Conservation (phyloP, 1,140 invertebrate species). For the Caenorhabditis brenneri region DNA sequence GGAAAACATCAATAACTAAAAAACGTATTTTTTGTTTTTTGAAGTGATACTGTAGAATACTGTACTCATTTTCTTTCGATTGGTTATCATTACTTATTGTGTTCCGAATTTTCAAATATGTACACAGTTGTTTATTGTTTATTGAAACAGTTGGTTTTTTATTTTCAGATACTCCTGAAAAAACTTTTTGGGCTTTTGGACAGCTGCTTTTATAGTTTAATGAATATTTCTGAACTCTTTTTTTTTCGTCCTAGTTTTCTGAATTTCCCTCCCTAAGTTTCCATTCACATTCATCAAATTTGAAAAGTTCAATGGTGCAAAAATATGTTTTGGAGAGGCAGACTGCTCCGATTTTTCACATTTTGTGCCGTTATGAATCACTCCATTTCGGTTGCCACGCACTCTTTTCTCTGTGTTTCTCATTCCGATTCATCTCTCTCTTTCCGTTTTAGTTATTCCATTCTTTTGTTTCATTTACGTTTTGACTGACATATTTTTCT, state of each 20-base stretch:
- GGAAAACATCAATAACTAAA: neutral
- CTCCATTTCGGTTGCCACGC: neutral
- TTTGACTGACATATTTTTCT: neutral
- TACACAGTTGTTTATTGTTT: too few species aligned
- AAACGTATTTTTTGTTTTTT: neutral
- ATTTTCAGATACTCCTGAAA: too few species aligned
- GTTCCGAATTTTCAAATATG: too few species aligned
- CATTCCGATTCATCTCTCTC: neutral
- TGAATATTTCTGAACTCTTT: too few species aligned
- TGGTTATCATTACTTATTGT: too few species aligned
- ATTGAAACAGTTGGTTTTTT: too few species aligned
- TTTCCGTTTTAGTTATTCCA: neutral
- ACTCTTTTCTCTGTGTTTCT: neutral
- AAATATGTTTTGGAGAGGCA: too few species aligned
- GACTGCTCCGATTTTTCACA: neutral
- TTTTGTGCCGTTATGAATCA: constrained; percentile 5
- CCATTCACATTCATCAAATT: neutral
- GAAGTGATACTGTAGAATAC: constrained; percentile 23
- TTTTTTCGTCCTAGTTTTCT: too few species aligned
- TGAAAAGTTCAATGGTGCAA: neutral
- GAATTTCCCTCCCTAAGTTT: too few species aligned
- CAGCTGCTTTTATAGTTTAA: too few species aligned
- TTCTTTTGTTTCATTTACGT: neutral
- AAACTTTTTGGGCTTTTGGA: too few species aligned
- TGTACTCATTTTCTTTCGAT: neutral